A percentile compares a stretch with the other conserved stretches of the same genome.
phyloP scores from a whole-genome alignment of 2,888 invertebrate genomes.

The Dexiosoma caninum region DNA sequence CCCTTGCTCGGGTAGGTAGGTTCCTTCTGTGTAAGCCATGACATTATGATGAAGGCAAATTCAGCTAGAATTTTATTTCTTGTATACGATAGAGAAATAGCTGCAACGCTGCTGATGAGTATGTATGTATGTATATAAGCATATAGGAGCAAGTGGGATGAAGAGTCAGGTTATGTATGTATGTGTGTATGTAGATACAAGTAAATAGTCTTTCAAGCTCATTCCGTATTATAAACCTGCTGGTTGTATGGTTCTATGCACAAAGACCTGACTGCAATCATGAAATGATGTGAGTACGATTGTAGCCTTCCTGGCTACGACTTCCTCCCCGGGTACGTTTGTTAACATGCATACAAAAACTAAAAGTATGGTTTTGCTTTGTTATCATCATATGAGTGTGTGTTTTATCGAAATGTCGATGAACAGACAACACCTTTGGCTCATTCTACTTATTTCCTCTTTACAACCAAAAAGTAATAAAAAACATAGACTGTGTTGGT shows the following conservation, averaged over 20 bases:
- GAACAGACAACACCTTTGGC: constrained; percentile 68
- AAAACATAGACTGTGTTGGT: constrained; percentile 6
- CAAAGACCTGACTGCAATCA: constrained; percentile 7
- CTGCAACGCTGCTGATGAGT: neutral
- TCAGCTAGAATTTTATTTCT: constrained; percentile 4
- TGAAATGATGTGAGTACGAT: neutral
- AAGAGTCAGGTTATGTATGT: too few relatives aligned
- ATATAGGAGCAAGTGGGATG: neutral
- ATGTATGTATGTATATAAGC: too few relatives aligned
- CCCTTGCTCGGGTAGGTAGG: too few relatives aligned
- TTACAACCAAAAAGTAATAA: constrained; percentile 16
- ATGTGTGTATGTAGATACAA: neutral
- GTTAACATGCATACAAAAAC: neutral
- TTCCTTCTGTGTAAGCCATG: neutral
- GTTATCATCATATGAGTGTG: neutral
- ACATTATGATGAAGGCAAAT: neutral
- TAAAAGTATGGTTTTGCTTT: too few relatives aligned
- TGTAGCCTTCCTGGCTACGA: constrained; percentile 30
- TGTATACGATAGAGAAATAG: constrained; percentile 6
- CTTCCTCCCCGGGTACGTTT: constrained; percentile 10
- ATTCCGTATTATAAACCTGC: constrained; percentile 27
- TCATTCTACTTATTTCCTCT: constrained; percentile 52
- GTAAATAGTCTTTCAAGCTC: constrained; percentile 27
- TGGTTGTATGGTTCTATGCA: constrained; percentile 13
- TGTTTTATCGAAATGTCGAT: constrained; percentile 68